Evolutionary conservation across 2,797 vertebrate species (phyloP), one percentile per base, ranked within the genome.

Genomic region (Coluber constrictor): DNA sequence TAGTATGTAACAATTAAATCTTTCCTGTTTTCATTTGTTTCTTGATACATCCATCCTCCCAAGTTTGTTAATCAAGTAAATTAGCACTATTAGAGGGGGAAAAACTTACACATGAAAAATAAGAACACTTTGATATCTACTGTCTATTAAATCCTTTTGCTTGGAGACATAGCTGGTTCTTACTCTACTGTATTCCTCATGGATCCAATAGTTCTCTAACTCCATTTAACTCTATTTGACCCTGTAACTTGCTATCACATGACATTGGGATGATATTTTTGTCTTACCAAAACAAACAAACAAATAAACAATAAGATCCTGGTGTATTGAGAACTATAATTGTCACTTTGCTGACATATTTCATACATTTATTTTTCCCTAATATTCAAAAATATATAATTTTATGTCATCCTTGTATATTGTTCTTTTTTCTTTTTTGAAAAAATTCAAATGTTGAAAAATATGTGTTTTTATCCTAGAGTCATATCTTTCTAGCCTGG

Each of bases 381-480:
- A 95, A 94, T 94, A 94, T 97, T 97, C 95, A 94, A 94, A 93
- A 96, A 97, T 74, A 97, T 97, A 97, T 96, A 97, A 96, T 95
- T 87, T 96, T 96, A 94, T 97, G 96, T 96, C 95, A 97, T 96
- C 94, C 86, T 59, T 60, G 61, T 51, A 94, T 0, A 90, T 95
- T 91, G 6, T 94, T 93, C 87, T n/a, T 93, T 92, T 96, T 63
- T n/a, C 9, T 54, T 54, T 54, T 47, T 51, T 5, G 0, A n/a
- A 66, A 66, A n/a, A 94, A 3, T 92, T 3, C 89, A 25, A 74
- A 51, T 59, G 12, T 59, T 61, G 6, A 29, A 37, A 74, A 43
- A 16, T 43, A n/a, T 32, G 29, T 90, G 55, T 55, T 83, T 56
- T 43, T 57, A 66, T 47, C 32, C 43, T 47, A 70, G 3, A 74